Base-by-base conservation (phyloP, 2,797 vertebrate species). In the Taenioides sp. region DNA sequence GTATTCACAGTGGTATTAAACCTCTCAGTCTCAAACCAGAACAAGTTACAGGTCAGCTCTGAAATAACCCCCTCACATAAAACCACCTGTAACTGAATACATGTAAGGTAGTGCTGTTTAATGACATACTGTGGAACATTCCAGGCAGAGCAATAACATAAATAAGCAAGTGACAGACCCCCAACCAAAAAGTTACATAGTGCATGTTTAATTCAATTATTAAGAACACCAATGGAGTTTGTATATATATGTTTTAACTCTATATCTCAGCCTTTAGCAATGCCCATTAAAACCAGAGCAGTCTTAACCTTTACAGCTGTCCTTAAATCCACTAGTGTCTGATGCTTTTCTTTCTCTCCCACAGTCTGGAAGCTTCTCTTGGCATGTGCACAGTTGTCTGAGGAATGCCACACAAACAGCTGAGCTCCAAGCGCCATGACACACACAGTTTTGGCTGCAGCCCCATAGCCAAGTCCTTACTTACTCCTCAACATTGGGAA, bases 331-430 rank as follows among this genome's bases (percentile, higher is more conserved):
- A 75, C 59, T 28, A 62, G 75, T 79, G 72, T 75, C 85, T 34
- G 3, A 12, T 4, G 49, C 66, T 70, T 76, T 34, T 65, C 66
- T 83, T 59, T 70, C 75, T 87, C 79, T 82, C 85, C 74, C 67
- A 77, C 64, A 40, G 68, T 89, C 89, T 88, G 76, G 91, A 92
- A 92, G 87, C 74, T 90, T 93, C 89, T 80, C 64, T 83, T 79
- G 78, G 84, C 60, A 28, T 62, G 75, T 78, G 75, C 22, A 4
- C 88, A 92, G 90, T 90, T 88, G 91, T 87, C 80, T 70, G 70
- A 73, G 84, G 84, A 87, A 92, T 92, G 80, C 68, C 83, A 86
- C 80, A 87, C 80, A 83, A 59, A 86, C 84, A 88, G 77, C 81
- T 85, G 86, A 90, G 82, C 85, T 87, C 86, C 85, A 77, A 60